Evolutionary conservation across 2,113 vertebrate genomes (phyloP).

Genomic region (Hymenochirus boettgeri): DNA sequence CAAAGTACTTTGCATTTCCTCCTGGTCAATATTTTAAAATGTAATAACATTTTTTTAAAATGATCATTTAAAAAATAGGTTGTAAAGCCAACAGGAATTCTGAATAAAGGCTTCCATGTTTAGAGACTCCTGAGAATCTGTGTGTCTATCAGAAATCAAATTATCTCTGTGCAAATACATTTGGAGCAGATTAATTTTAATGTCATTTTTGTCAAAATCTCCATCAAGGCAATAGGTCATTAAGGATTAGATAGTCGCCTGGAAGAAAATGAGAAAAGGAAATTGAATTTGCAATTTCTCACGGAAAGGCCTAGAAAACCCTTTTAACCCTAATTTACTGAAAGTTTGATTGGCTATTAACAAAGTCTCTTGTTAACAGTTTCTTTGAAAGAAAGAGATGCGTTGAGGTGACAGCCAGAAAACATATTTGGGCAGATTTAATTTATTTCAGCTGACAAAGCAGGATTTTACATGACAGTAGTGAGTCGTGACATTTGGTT

Average conservation of each 20-base stretch:
- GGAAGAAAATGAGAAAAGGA: slow-evolving; percentile 24
- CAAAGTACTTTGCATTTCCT: no score
- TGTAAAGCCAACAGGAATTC: slow-evolving; percentile 11
- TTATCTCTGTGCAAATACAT: slow-evolving; percentile 24
- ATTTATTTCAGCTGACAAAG: background rate
- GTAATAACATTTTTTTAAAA: background rate
- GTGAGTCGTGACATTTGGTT: background rate
- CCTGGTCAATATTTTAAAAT: no score
- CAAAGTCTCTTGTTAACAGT: background rate
- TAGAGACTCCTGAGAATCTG: slow-evolving; percentile 1
- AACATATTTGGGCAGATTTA: slow-evolving; percentile 5
- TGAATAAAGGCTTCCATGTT: slow-evolving; percentile 4
- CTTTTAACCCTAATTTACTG: slow-evolving; percentile 23
- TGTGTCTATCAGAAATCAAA: slow-evolving; percentile 7
- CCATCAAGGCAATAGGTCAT: slow-evolving; percentile 30
- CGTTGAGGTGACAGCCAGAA: background rate
- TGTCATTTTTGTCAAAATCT: slow-evolving; percentile 30
- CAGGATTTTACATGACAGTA: background rate
- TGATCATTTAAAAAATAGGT: background rate
- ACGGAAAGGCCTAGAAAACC: background rate
- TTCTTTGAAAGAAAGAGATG: slow-evolving; percentile 7
- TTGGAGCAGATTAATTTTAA: slow-evolving; percentile 36
- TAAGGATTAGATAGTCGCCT: slow-evolving; percentile 25
- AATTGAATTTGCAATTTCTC: slow-evolving; percentile 22
- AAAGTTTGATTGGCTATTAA: background rate